A percentile compares a stretch with the other conserved stretches of the same genome.
phyloP scores from a whole-genome alignment of 1,140 invertebrate species.

The Daktulosphaira vitifoliae region DNA sequence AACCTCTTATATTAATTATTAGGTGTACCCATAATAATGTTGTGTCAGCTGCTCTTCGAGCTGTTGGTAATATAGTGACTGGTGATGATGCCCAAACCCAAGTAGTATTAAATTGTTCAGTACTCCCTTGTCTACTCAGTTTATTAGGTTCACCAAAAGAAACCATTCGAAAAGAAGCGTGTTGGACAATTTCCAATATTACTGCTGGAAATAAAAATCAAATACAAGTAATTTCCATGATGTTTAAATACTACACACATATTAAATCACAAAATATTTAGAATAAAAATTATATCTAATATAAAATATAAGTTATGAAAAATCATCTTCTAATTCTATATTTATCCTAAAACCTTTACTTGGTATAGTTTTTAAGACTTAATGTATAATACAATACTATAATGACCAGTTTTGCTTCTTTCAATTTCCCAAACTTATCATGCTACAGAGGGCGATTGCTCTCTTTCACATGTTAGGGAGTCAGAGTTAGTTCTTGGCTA shows the following conservation, averaged over 20 bases:
- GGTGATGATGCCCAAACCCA: constrained; percentile 97
- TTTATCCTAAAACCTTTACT: too few relatives aligned
- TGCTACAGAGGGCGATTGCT: too few relatives aligned
- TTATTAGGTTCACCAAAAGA: constrained; percentile 73
- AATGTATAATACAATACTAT: too few relatives aligned
- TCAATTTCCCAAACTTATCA: too few relatives aligned
- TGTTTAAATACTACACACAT: too few relatives aligned
- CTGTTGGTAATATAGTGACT: constrained; percentile 96
- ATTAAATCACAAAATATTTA: too few relatives aligned
- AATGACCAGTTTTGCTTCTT: too few relatives aligned
- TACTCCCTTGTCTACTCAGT: constrained; percentile 73
- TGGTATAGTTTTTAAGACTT: too few relatives aligned
- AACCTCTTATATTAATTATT: constrained; percentile 21
- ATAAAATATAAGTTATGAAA: neutral
- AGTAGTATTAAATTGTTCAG: constrained; percentile 83
- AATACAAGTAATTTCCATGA: constrained; percentile 63
- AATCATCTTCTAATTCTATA: too few relatives aligned
- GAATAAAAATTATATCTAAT: neutral
- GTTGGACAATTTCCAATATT: constrained; percentile 97
- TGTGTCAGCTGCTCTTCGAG: constrained; percentile 87
- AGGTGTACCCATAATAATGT: constrained; percentile 84
- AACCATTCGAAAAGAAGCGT: constrained; percentile 88
- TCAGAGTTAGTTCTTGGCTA: too few relatives aligned
- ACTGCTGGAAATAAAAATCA: constrained; percentile 92
- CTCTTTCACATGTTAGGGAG: too few relatives aligned